Conservation (phyloP, 2,113 vertebrate genomes). For the Prinia subflava region DNA sequence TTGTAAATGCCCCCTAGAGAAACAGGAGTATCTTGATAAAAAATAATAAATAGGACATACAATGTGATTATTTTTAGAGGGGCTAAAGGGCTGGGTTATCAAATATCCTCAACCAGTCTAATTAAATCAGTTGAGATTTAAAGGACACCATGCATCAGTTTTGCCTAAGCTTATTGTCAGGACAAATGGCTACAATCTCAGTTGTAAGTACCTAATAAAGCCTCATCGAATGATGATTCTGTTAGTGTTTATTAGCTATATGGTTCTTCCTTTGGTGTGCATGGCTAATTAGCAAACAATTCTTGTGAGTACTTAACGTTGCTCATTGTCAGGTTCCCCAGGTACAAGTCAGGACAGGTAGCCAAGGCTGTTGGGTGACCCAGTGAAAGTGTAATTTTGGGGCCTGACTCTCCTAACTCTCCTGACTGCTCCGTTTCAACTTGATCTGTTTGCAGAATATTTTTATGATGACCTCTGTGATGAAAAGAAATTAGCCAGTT, state of each 20-base stretch:
- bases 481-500: neutral
- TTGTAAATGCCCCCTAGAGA: neutral
- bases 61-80: neutral
- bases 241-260: neutral
- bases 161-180: conserved; percentile 6
- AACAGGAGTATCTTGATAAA: neutral
- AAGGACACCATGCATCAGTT: neutral
- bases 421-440: neutral
- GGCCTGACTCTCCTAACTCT: neutral
- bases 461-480: neutral
- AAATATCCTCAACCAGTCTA: neutral
- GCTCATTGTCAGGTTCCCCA: neutral
- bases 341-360: neutral
- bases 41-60: conserved; percentile 1
- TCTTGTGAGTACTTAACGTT: neutral
- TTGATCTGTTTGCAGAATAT: neutral
- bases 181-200: neutral
- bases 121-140: conserved; percentile 9
- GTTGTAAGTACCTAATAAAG: neutral
- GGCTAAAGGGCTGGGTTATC: neutral
- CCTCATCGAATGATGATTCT: neutral
- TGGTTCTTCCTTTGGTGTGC: neutral
- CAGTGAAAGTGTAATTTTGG: neutral
- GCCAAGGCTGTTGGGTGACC: neutral
- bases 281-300: neutral